Evolutionary conservation across 2,888 invertebrate genomes (phyloP).

Genomic region (Flexamia atlantica): DNA sequence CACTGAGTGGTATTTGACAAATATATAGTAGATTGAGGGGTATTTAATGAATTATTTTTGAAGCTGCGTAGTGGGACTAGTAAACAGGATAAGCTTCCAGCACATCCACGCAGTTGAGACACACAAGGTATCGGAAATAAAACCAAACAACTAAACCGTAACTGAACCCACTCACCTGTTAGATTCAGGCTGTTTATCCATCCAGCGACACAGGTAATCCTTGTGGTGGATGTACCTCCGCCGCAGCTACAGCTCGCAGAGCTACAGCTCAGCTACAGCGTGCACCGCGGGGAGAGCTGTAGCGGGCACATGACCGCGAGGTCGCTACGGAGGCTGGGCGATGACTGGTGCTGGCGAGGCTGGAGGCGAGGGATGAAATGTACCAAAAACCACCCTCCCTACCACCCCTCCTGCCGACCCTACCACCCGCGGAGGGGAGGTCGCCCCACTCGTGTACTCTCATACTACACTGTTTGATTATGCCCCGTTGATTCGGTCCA

Average conservation of each 20-base stretch:
- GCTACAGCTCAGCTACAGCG: neutral
- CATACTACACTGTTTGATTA: neutral
- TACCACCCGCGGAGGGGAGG: constrained; percentile 2
- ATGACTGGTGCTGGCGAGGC: neutral
- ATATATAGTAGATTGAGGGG: too few relatives aligned
- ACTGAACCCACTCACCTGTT: neutral
- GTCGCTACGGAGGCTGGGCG: neutral
- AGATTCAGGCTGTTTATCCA: neutral
- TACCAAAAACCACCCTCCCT: neutral
- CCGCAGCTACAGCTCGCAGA: neutral
- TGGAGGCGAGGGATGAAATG: neutral
- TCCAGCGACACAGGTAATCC: neutral
- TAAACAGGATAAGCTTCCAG: too few relatives aligned
- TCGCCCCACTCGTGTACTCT: neutral
- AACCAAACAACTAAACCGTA: too few relatives aligned
- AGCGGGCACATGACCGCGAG: neutral
- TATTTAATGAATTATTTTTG: too few relatives aligned
- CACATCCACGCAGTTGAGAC: too few relatives aligned
- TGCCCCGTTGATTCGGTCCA: neutral
- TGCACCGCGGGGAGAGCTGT: neutral
- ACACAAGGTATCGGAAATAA: too few relatives aligned
- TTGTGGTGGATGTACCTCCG: too few relatives aligned
- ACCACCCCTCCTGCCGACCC: neutral
- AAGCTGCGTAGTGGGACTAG: too few relatives aligned
- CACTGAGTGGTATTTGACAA: too few relatives aligned